Percentiles rank a stretch among this genome's conserved stretches.
Evolutionary conservation across 2,113 vertebrate species (phyloP).

Genomic region (Corvus hawaiiensis): DNA sequence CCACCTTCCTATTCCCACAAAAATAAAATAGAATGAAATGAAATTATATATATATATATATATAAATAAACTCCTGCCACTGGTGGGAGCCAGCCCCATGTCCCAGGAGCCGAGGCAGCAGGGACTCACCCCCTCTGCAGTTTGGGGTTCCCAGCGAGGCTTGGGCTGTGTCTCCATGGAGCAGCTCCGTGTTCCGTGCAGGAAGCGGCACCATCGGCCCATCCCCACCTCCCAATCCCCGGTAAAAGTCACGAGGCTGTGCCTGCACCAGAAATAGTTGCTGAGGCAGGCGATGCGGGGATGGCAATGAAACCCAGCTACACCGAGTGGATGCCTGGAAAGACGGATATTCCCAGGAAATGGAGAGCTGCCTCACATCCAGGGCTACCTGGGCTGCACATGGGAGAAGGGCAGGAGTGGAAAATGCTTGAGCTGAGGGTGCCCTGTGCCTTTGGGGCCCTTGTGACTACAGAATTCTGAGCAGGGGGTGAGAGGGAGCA

Average conservation of each 20-base stretch:
- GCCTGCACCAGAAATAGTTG: neutral
- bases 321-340: rapidly evolving
- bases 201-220: neutral
- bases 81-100: neutral
- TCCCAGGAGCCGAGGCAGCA: neutral
- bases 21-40: rapidly evolving
- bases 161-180: neutral
- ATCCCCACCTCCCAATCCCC: rapidly evolving
- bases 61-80: neutral
- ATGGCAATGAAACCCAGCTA: rapidly evolving
- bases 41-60: no score
- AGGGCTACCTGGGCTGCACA: neutral
- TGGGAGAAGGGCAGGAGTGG: rapidly evolving
- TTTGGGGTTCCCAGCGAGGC: neutral
- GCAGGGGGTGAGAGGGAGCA: neutral
- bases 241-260: rapidly evolving
- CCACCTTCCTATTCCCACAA: rapidly evolving
- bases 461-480: rapidly evolving
- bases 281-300: neutral
- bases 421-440: neutral
- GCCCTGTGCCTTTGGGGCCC: neutral
- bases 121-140: neutral
- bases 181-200: neutral
- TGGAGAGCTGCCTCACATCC: rapidly evolving
- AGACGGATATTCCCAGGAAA: neutral